Evolutionary conservation across 2,797 vertebrate species (phyloP).

Genomic region (Sebastes vulpes): DNA sequence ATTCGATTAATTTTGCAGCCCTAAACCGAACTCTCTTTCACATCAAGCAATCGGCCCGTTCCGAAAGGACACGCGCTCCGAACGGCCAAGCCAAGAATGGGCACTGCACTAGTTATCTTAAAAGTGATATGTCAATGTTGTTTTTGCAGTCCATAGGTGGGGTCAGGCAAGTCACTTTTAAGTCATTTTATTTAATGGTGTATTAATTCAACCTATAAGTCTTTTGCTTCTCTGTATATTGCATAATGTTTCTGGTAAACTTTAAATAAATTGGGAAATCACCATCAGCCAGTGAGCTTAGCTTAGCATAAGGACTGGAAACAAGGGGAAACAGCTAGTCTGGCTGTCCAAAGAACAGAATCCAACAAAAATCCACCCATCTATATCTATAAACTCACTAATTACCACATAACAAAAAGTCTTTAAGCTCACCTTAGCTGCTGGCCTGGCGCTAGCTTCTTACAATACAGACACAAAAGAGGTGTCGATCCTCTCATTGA

Average conservation of each 20-base stretch:
- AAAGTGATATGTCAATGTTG: too few species aligned
- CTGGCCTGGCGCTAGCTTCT: neutral
- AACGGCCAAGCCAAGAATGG: too few species aligned
- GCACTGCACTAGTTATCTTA: too few species aligned
- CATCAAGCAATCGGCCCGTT: too few species aligned
- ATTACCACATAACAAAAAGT: neutral
- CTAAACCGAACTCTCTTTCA: too few species aligned
- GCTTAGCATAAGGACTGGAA: neutral
- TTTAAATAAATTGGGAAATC: neutral
- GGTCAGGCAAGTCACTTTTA: too few species aligned
- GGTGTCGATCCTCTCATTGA: too few species aligned
- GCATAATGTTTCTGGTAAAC: neutral
- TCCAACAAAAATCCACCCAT: neutral
- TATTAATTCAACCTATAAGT: too few species aligned
- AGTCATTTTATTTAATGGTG: too few species aligned
- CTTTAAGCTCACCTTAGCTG: neutral
- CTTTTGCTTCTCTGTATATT: neutral
- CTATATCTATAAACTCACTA: neutral
- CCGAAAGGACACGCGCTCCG: too few species aligned
- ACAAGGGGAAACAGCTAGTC: neutral
- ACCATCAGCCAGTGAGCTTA: neutral
- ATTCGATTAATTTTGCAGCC: too few species aligned
- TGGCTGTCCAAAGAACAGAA: neutral
- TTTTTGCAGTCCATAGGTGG: too few species aligned
- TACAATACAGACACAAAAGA: neutral